A percentile compares a stretch with the other conserved stretches of the same genome.
Conservation (phyloP, 2,113 vertebrate genomes). For the Conger conger region DNA sequence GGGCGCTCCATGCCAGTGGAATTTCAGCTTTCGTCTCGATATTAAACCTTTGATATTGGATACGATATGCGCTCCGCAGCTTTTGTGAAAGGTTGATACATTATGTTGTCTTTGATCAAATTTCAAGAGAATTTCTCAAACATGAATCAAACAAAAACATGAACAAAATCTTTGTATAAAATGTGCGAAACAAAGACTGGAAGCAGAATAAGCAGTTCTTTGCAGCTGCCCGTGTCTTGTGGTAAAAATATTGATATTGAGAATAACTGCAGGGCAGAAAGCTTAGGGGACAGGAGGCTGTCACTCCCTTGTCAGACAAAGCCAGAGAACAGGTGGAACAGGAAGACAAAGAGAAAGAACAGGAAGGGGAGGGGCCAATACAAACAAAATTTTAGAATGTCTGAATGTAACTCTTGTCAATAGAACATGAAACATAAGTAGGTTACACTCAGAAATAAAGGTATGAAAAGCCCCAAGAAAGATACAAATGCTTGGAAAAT, state of each 20-base stretch:
- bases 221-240: not conserved
- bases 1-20: not conserved
- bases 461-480: no score
- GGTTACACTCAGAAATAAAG: not conserved
- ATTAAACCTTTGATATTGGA: not conserved
- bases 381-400: not conserved
- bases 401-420: no score
- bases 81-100: not conserved
- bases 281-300: not conserved
- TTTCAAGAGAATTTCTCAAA: not conserved
- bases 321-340: no score
- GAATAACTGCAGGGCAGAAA: not conserved
- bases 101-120: not conserved
- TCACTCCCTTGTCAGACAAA: not conserved
- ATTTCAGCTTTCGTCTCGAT: not conserved
- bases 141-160: not conserved
- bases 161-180: not conserved
- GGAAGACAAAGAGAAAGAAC: no score
- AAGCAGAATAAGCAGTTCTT: not conserved
- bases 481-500: no score
- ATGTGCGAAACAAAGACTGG: not conserved
- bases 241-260: not conserved
- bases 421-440: no score
- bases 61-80: not conserved
- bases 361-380: no score